Evolutionary conservation across 2,113 vertebrate genomes (phyloP).

Genomic region (Vidua macroura): DNA sequence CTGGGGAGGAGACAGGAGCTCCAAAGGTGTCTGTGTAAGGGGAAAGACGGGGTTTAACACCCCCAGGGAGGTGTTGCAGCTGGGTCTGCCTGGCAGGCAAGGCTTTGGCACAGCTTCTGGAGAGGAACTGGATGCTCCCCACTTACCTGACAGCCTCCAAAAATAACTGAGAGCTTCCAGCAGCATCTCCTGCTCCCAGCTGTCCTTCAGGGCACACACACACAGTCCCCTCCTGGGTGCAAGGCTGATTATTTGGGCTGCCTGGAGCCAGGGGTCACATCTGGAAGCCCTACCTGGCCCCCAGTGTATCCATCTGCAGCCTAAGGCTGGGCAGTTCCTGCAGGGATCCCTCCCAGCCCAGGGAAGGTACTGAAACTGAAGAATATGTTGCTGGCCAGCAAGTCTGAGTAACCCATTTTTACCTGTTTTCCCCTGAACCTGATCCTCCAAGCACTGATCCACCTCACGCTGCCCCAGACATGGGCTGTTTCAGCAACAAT

Average conservation of each 20-base stretch:
- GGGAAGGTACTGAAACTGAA: background rate
- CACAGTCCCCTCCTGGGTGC: background rate
- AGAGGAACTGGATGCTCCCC: background rate
- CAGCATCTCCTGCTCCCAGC: background rate
- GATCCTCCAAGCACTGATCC: background rate
- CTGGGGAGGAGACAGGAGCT: background rate
- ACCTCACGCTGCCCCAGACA: background rate
- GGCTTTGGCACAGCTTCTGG: background rate
- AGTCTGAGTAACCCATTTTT: background rate
- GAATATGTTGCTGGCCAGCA: background rate
- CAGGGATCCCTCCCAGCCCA: background rate
- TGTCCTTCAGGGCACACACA: background rate
- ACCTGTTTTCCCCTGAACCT: background rate
- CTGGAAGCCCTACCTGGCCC: background rate
- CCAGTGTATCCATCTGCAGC: rapidly evolving
- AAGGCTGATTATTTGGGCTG: background rate
- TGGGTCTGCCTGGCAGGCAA: background rate
- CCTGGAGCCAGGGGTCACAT: background rate
- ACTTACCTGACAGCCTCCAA: background rate
- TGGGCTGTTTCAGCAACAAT: background rate
- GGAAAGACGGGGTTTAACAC: background rate
- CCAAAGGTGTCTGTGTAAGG: background rate
- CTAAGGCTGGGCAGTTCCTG: background rate
- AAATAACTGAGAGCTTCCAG: background rate
- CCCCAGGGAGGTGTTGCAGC: background rate